Base-by-base conservation (phyloP, 2,113 vertebrate species). In the Malurus elegans region DNA sequence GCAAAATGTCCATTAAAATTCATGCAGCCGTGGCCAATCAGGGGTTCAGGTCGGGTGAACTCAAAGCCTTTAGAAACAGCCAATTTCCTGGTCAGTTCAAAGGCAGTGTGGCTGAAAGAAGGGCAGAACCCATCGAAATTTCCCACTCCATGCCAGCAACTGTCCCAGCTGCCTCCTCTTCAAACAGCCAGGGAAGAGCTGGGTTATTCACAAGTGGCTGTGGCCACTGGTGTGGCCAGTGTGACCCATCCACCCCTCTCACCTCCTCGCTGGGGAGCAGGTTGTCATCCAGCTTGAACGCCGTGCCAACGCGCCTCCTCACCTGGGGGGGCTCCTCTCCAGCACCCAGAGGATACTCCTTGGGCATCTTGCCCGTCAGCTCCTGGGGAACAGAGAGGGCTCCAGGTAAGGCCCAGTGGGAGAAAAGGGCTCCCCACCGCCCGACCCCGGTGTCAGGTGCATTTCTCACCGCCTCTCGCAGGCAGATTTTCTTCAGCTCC, bases 381-480 rank as follows among this genome's bases (percentile, higher is more conserved):
- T 99, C 99, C 99, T 99, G 95, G 25, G 61, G 92, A 88, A 90
- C 66, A 88, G 91, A 73, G 36, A 93, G 4, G 28, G 40, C 36
- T 70, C 48, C 20, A 42, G 8, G 9, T 7, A 62, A 86, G 90
- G 53, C 8, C 5, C 9, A 9, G 29, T 4, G 6, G 31, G 31
- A 58, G 4, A 23, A 20, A 60, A 74, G 23, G 31, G 36, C 15
- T 79, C 71, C 60, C n/a, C 19, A 75, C n/a, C 28, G 1, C 14
- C 42, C 12, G 1, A 23, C 6, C 34, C 25, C 53, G 32, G 12
- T 0, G 0, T 2, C 18, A 54, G 53, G 18, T 25, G 42, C 16
- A n/a, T 32, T 18, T 97, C 99, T 98, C 95, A 99, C 99, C n/a
- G 99, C 99, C 96, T 99, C 99, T 38, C 99, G 98, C 87, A 99